phyloP scores from a whole-genome alignment of 2,888 invertebrate genomes.

The Plagiodera versicolora region DNA sequence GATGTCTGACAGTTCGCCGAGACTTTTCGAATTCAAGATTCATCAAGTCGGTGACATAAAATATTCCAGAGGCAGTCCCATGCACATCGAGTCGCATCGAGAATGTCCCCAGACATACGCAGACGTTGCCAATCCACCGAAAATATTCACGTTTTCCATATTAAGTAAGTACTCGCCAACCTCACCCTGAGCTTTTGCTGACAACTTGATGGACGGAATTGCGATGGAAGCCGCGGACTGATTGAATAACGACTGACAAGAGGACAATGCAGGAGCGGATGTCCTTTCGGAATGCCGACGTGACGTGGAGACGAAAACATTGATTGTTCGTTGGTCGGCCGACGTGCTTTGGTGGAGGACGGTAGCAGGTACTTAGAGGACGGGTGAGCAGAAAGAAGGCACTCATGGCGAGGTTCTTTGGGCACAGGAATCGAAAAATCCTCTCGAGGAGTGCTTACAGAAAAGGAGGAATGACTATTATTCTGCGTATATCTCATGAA shows the following conservation, averaged over 20 bases:
- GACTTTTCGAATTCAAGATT: not conserved
- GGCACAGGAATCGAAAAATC: not conserved
- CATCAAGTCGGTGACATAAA: not conserved
- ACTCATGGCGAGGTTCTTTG: slow-evolving; percentile 25
- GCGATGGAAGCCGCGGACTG: slow-evolving; percentile 35
- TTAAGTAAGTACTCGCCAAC: not conserved
- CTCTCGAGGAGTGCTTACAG: no score
- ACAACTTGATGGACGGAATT: slow-evolving; percentile 15
- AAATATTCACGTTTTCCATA: slow-evolving; percentile 1
- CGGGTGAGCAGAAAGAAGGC: slow-evolving; percentile 17
- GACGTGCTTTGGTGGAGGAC: slow-evolving; percentile 25
- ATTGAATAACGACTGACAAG: slow-evolving; percentile 54
- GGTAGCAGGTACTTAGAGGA: slow-evolving; percentile 29
- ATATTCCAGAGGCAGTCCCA: not conserved
- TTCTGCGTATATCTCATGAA: no score
- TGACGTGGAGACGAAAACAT: slow-evolving; percentile 42
- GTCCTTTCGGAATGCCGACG: slow-evolving; percentile 46
- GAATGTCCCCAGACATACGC: not conserved
- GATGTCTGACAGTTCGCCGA: not conserved
- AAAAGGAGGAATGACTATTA: no score
- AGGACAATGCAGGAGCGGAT: slow-evolving; percentile 45
- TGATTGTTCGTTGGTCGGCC: slow-evolving; percentile 30
- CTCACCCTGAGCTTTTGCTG: not conserved
- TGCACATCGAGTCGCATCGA: not conserved
- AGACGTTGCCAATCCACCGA: slow-evolving; percentile 1